A percentile compares a stretch with the other conserved stretches of the same genome.
phyloP scores from a whole-genome alignment of 2,888 invertebrate genomes.

The Oscheius sp. region DNA sequence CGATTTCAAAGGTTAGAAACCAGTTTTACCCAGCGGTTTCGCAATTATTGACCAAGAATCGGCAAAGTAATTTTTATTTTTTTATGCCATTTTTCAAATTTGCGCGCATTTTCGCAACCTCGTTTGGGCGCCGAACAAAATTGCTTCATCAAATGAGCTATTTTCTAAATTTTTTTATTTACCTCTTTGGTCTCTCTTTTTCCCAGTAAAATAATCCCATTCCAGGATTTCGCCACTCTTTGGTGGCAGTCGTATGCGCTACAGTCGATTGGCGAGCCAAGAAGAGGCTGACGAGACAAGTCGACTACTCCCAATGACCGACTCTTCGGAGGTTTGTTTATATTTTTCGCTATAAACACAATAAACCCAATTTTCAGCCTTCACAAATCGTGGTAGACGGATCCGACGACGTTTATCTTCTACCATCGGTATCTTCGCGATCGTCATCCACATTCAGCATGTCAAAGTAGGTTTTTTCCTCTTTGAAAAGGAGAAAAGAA shows the following conservation, averaged over 20 bases:
- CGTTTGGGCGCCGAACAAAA: no score
- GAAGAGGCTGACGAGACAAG: conserved; percentile 61
- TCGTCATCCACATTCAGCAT: conserved; percentile 60
- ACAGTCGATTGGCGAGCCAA: conserved; percentile 62
- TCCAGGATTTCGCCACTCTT: conserved; percentile 30
- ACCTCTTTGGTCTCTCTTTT: no score
- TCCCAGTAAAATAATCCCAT: background rate
- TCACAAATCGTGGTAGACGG: conserved; percentile 59
- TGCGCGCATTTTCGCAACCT: no score
- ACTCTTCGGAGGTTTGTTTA: conserved; percentile 49
- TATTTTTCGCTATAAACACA: background rate
- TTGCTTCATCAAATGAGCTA: no score
- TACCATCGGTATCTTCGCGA: conserved; percentile 64
- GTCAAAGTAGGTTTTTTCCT: conserved; percentile 51
- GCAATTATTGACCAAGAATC: conserved; percentile 18
- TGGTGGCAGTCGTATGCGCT: conserved; percentile 59
- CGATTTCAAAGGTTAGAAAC: no score
- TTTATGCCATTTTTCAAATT: background rate
- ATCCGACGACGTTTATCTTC: conserved; percentile 70
- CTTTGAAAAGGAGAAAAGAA: background rate
- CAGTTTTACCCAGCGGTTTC: conserved; percentile 10
- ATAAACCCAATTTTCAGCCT: conserved; percentile 12
- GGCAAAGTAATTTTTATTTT: background rate
- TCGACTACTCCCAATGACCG: conserved; percentile 57
- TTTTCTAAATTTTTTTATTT: no score